Conservation (phyloP, 2,113 vertebrate genomes). For the Chitala chitala region DNA sequence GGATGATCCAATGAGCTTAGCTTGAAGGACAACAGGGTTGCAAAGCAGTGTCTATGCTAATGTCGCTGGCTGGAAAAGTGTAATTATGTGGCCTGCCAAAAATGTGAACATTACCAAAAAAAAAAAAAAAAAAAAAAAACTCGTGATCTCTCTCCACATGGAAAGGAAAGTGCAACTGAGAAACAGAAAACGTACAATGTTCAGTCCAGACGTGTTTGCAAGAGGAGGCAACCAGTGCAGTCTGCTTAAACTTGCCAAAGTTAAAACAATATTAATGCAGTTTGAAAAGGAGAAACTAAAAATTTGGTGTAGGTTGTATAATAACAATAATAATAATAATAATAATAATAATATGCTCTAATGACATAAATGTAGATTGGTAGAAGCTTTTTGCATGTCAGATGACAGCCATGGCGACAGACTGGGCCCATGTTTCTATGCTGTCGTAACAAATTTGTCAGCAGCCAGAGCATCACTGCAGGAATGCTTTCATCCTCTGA, state of each 20-base stretch:
- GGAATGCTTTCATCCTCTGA: constrained; percentile 29
- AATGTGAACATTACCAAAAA: neutral
- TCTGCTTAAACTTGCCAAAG: too few species aligned
- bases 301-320: too few species aligned
- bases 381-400: neutral
- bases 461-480: constrained; percentile 20
- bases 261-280: too few species aligned
- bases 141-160: neutral
- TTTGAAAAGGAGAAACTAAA: too few species aligned
- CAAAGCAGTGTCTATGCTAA: too few species aligned
- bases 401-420: constrained; percentile 16
- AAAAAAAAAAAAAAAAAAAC: neutral
- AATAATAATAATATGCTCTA: neutral
- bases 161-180: neutral
- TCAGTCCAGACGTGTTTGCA: neutral
- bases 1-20: too few species aligned
- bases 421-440: constrained; percentile 4
- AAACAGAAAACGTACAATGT: neutral
- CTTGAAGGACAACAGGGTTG: too few species aligned
- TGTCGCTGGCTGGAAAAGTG: neutral
- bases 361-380: too few species aligned
- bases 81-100: neutral
- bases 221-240: neutral
- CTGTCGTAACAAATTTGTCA: constrained; percentile 1
- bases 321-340: neutral